These are phyloP conservation scores for Orthosia gracilis DNA, from an alignment of 2,888 invertebrate species.

Conservation along the genomic window DNA sequence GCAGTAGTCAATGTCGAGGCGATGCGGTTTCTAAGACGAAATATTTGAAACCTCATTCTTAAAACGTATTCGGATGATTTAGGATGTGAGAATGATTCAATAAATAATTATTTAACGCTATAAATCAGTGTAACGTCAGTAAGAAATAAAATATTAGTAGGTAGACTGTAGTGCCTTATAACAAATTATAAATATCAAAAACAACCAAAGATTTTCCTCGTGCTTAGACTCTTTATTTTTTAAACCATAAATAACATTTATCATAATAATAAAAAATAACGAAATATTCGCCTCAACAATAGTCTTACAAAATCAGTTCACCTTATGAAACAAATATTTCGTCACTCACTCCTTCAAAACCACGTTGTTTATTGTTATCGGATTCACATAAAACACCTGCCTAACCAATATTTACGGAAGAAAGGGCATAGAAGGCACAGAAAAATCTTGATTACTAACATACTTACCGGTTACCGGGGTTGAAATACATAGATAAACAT, in stretches of 20 bases:
- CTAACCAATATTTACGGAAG: conserved; percentile 15
- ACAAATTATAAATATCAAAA: not conserved
- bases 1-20: conserved; percentile 45
- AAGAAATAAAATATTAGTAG: not conserved
- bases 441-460: not conserved
- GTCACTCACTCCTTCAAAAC: conserved; percentile 6
- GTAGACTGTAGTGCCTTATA: not conserved
- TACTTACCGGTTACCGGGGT: not conserved
- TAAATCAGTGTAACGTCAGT: not conserved
- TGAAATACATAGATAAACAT: not conserved
- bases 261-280: not conserved
- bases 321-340: conserved; percentile 12
- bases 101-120: not conserved
- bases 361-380: conserved; percentile 10
- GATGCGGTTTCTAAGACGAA: conserved; percentile 29
- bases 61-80: not conserved
- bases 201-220: not conserved
- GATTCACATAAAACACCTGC: conserved; percentile 17
- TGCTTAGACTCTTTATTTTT: not conserved
- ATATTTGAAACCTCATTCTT: conserved; percentile 1
- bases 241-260: not conserved
- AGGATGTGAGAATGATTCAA: not conserved
- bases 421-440: not conserved
- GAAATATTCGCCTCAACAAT: conserved; percentile 11
- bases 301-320: not conserved